These are phyloP conservation scores for Synanceia verrucosa DNA, from an alignment of 2,797 vertebrate genomes.

Conservation along the genomic window DNA sequence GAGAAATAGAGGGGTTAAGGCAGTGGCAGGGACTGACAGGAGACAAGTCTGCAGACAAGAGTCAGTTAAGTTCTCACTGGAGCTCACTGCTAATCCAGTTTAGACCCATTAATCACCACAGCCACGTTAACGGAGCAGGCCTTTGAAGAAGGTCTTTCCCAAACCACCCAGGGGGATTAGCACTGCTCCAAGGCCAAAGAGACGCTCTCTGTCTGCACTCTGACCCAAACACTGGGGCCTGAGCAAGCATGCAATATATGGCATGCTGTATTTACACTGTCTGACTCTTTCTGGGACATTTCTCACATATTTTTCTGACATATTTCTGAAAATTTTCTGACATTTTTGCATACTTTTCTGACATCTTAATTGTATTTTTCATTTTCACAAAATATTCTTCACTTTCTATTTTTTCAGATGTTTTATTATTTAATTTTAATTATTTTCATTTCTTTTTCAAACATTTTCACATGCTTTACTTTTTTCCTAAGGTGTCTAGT, in stretches of 20 bases:
- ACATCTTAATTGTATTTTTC: too few relatives aligned
- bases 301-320: too few relatives aligned
- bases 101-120: slow-evolving; percentile 65
- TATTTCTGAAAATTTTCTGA: too few relatives aligned
- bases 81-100: slow-evolving; percentile 58
- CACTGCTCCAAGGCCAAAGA: slow-evolving; percentile 26
- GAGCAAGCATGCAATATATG: not conserved
- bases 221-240: not conserved
- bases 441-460: too few relatives aligned
- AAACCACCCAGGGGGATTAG: slow-evolving; percentile 55
- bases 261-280: not conserved
- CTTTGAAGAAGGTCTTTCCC: slow-evolving; percentile 61
- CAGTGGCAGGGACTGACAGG: slow-evolving; percentile 20
- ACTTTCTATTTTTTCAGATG: too few relatives aligned
- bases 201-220: slow-evolving; percentile 14
- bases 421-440: too few relatives aligned
- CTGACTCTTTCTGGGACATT: slow-evolving; percentile 26
- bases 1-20: slow-evolving; percentile 12
- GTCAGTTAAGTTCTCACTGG: slow-evolving; percentile 40
- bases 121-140: slow-evolving; percentile 61
- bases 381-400: too few relatives aligned
- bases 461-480: too few relatives aligned
- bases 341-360: too few relatives aligned
- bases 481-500: too few relatives aligned
- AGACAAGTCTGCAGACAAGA: slow-evolving; percentile 40